Base-by-base conservation (phyloP, 2,113 vertebrate genomes). In the Bos taurus region DNA sequence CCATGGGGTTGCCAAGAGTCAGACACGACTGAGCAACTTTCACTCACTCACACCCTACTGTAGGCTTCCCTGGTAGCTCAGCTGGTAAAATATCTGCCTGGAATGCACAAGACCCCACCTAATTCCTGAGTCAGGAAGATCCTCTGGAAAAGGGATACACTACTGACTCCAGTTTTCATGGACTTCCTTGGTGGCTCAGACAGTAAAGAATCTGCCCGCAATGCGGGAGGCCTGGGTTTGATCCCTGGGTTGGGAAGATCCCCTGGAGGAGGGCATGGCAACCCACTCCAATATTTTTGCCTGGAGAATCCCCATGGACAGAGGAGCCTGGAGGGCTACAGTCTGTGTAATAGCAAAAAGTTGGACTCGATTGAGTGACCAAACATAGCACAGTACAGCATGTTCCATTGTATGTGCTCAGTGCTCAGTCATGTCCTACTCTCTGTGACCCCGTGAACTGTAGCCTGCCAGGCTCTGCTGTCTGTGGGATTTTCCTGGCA, bases 361-460 rank as follows among this genome's bases (percentile, higher is more conserved):
- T n/a, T 0, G 0, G 7, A 67, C 33, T 67, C 0, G 7, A n/a
- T 16, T 67, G 64, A 67, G 15, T 11, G 33, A 36, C 8, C 36
- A 67, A 21, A 36, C 4, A 5, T 8, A 67, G 33, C 64, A 10
- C 17, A 67, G 33, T 5, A 19, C 17, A 36, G 8, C n/a, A 10
- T 67, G 4, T n/a, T 11, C 33, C 64, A 21, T 21, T 21, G n/a
- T 67, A 36, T 36, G n/a, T 71, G n/a, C 64, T 71, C n/a, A 71
- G 64, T 1, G 0, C 17, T 36, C 2, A 71, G 17, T 11, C 64
- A 21, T 21, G n/a, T 36, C 17, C 4, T 19, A 11, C 17, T 64
- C 64, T 71, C n/a, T 36, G 64, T 71, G 64, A 71, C n/a, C 17
- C 33, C 7, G 5, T 36, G 64, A 71, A 36, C 64, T 71, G n/a